A percentile compares a stretch with the other conserved stretches of the same genome.
These are phyloP conservation scores for Drosophila nr. perissopoda DNA, from an alignment of 2,888 invertebrate species.

Conservation along the genomic window DNA sequence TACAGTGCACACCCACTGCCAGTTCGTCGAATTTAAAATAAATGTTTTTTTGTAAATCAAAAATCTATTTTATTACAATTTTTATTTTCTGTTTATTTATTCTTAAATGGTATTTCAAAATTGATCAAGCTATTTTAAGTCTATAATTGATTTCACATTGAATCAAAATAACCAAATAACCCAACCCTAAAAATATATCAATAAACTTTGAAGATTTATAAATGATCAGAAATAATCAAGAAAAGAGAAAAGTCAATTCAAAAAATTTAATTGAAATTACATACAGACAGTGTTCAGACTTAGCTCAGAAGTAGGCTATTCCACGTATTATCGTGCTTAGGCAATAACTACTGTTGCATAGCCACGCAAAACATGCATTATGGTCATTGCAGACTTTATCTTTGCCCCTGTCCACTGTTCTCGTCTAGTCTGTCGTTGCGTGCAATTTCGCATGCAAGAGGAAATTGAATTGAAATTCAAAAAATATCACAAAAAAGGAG, in stretches of 20 bases:
- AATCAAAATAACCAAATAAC: neutral
- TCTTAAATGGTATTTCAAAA: neutral
- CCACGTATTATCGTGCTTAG: neutral
- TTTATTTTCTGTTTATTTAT: neutral
- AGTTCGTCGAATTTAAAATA: neutral
- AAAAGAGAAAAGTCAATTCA: neutral
- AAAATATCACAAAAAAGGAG: conserved; percentile 78
- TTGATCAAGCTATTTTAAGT: neutral
- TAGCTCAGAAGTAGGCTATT: neutral
- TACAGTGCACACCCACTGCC: conserved; percentile 48
- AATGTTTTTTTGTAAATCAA: neutral
- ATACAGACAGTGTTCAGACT: neutral
- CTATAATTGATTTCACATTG: neutral
- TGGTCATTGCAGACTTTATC: conserved; percentile 45
- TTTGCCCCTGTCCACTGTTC: conserved; percentile 14
- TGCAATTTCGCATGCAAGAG: conserved; percentile 71
- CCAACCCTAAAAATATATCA: neutral
- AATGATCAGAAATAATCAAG: neutral
- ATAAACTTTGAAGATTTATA: neutral
- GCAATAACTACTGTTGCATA: conserved; percentile 45
- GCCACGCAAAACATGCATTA: conserved; percentile 38
- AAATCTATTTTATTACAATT: neutral
- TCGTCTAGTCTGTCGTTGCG: conserved; percentile 37
- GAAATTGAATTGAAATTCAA: conserved; percentile 83
- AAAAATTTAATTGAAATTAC: neutral